phyloP scores from a whole-genome alignment of 2,888 invertebrate genomes.

The Tubulanus polymorphus region DNA sequence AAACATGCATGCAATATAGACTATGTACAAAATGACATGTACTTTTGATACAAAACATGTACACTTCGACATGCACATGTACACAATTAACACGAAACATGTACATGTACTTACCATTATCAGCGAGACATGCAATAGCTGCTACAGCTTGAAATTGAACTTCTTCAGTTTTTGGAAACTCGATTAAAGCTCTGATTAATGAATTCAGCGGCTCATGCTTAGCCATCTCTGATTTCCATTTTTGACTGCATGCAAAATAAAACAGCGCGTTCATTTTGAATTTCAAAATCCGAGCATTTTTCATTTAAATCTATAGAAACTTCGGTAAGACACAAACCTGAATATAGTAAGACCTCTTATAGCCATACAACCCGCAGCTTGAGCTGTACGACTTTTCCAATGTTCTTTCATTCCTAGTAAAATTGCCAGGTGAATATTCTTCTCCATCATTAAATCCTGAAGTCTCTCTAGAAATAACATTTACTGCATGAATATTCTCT shows the following conservation, averaged over 20 bases:
- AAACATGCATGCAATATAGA: no score
- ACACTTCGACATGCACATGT: no score
- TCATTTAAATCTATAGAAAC: no score
- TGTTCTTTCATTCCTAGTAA: constrained; percentile 25
- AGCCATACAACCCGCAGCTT: constrained; percentile 8
- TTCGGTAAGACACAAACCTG: no score
- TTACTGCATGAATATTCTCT: no score
- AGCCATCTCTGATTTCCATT: constrained; percentile 6
- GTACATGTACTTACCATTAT: constrained; percentile 28
- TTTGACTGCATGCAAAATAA: constrained; percentile 3
- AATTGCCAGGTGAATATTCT: constrained; percentile 37
- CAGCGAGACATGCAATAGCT: constrained; percentile 36
- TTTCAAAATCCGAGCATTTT: no score
- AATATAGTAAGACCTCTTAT: constrained; percentile 13
- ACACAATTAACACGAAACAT: no score
- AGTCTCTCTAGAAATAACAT: constrained; percentile 3
- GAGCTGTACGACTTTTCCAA: not conserved
- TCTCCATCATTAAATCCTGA: constrained; percentile 27
- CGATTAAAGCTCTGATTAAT: constrained; percentile 3
- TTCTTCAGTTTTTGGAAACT: constrained; percentile 1
- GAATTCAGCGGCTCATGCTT: constrained; percentile 5
- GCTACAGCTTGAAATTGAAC: constrained; percentile 37
- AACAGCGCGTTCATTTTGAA: no score
- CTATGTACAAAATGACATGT: no score
- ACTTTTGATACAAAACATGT: no score